A percentile compares a stretch with the other conserved stretches of the same genome.
Conservation (phyloP, 1,140 invertebrate species). For the Drosophila rufa region DNA sequence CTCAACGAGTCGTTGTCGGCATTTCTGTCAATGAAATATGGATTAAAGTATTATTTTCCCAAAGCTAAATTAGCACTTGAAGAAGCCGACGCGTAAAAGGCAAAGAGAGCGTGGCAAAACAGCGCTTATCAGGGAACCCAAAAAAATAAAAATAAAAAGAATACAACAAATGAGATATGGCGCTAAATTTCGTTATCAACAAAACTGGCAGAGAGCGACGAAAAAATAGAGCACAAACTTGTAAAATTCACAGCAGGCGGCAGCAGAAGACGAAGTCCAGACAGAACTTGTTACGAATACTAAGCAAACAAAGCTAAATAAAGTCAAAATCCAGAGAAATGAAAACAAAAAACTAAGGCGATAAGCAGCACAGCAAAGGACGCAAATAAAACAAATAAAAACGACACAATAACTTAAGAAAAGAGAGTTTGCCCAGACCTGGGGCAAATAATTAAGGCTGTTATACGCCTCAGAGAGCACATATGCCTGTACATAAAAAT, state of each 20-base stretch:
- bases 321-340: constrained; percentile 5
- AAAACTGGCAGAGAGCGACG: constrained; percentile 13
- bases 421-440: constrained; percentile 29
- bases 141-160: background rate
- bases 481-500: constrained; percentile 6
- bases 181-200: constrained; percentile 62
- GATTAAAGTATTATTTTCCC: constrained; percentile 27
- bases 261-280: constrained; percentile 29
- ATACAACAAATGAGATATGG: constrained; percentile 45
- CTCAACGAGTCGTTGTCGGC: constrained; percentile 36
- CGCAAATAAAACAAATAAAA: constrained; percentile 28
- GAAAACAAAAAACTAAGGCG: background rate
- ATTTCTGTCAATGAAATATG: constrained; percentile 57
- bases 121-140: constrained; percentile 50
- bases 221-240: constrained; percentile 39
- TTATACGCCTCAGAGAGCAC: constrained; percentile 2
- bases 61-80: constrained; percentile 33
- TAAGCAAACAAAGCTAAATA: constrained; percentile 32
- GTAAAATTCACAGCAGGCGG: constrained; percentile 30
- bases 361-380: constrained; percentile 24
- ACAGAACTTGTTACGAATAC: constrained; percentile 16
- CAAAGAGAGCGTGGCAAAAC: constrained; percentile 14
- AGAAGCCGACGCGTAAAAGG: constrained; percentile 26
- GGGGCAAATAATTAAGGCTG: constrained; percentile 44
- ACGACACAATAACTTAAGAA: background rate